Conservation (phyloP, 2,113 vertebrate genomes). For the Echinops telfairi region DNA sequence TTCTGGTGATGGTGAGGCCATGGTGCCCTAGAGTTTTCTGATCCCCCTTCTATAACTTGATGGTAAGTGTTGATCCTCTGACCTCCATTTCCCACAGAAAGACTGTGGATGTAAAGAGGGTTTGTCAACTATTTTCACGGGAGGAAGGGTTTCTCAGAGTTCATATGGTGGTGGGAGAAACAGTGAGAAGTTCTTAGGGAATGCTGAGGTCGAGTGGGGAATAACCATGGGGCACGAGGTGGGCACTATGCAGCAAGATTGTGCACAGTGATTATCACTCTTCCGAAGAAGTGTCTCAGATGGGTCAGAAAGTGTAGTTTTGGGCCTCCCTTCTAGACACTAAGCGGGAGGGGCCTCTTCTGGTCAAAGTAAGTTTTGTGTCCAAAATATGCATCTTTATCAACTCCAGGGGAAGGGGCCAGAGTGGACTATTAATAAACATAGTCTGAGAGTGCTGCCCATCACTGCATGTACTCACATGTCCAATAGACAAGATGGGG, state of each 20-base stretch:
- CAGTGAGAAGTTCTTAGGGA: not conserved
- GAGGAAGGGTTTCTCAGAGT: not conserved
- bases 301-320: not conserved
- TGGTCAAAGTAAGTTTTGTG: not conserved
- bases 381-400: constrained; percentile 8
- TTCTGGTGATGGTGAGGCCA: not conserved
- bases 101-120: not conserved
- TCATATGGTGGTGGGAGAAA: not conserved
- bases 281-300: not conserved
- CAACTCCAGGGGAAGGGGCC: not conserved
- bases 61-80: not conserved
- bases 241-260: not conserved
- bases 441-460: not conserved
- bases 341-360: not conserved
- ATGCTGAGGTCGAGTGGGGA: not conserved
- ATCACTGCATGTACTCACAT: not conserved
- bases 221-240: not conserved
- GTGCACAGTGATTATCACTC: not conserved
- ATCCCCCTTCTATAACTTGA: not conserved
- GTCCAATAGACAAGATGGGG: not conserved
- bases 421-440: constrained; percentile 25
- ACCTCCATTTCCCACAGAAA: not conserved
- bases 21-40: fast-evolving
- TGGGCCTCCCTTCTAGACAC: not conserved
- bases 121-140: not conserved